Percentiles rank a stretch among this genome's conserved stretches.
Conservation (phyloP, 2,113 vertebrate genomes). For the Cyprichromis sp. region DNA sequence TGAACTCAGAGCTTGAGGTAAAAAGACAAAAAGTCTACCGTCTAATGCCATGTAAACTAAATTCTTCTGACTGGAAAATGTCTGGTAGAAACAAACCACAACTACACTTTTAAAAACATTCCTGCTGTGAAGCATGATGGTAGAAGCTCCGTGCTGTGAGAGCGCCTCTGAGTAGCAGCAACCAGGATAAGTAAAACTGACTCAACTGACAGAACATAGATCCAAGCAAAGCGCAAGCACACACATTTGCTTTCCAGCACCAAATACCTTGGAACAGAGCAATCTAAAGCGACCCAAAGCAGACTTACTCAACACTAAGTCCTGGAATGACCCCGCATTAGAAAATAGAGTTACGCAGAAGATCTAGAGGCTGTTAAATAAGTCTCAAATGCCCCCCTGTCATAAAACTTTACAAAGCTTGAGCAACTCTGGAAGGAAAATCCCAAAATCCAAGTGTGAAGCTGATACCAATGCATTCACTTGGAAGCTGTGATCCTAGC, state of each 20-base stretch:
- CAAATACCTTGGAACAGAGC: neutral
- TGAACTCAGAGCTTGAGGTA: neutral
- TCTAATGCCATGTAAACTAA: neutral
- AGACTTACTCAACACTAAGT: neutral
- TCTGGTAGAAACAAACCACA: neutral
- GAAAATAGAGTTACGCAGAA: neutral
- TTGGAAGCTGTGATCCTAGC: neutral
- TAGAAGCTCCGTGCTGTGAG: neutral
- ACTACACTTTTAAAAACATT: neutral
- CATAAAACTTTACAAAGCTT: neutral
- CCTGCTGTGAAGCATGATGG: neutral
- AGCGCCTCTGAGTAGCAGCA: neutral
- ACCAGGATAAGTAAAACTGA: neutral
- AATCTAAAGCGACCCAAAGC: neutral
- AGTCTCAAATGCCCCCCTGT: neutral
- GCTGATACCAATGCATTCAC: neutral
- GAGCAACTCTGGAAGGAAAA: constrained; percentile 18
- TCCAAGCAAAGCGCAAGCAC: neutral
- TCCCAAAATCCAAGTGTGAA: constrained; percentile 1
- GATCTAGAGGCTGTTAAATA: neutral
- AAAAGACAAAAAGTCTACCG: neutral
- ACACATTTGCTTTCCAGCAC: neutral
- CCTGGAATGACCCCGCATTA: neutral
- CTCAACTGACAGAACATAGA: neutral
- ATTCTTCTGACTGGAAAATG: neutral